Conservation (phyloP, 2,797 vertebrate genomes). For the Lophotriccus pileatus region DNA sequence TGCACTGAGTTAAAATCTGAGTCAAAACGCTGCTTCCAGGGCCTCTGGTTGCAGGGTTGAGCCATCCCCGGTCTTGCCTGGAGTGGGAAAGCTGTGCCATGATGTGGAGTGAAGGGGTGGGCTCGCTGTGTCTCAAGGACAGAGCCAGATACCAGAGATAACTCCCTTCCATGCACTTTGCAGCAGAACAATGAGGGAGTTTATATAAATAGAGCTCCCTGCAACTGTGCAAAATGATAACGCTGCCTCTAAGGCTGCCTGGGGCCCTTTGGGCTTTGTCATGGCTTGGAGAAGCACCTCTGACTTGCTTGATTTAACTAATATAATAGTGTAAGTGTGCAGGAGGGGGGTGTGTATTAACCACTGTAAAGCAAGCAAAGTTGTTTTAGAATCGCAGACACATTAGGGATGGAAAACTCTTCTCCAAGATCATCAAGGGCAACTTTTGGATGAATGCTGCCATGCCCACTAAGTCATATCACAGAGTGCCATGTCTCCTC, state of each 20-base stretch:
- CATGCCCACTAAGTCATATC: no score
- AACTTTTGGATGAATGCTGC: background rate
- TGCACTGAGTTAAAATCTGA: background rate
- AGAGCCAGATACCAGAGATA: background rate
- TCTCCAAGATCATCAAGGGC: background rate
- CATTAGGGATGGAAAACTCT: background rate
- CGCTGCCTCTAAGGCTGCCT: background rate
- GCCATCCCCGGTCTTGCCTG: background rate
- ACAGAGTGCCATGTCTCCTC: background rate
- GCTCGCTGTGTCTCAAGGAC: background rate
- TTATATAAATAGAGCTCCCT: background rate
- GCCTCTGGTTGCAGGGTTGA: background rate
- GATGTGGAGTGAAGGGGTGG: fast-evolving
- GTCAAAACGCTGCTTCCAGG: background rate
- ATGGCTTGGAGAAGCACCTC: background rate
- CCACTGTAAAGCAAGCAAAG: background rate
- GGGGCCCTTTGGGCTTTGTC: background rate
- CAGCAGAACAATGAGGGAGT: background rate
- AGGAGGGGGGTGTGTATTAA: background rate
- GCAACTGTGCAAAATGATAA: background rate
- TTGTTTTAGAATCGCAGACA: background rate
- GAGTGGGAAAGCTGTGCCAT: background rate
- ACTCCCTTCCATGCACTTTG: background rate
- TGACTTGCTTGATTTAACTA: background rate
- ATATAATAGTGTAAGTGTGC: background rate